These are phyloP conservation scores for Mamestra brassicae DNA, from an alignment of 2,888 invertebrate genomes.

Conservation along the genomic window DNA sequence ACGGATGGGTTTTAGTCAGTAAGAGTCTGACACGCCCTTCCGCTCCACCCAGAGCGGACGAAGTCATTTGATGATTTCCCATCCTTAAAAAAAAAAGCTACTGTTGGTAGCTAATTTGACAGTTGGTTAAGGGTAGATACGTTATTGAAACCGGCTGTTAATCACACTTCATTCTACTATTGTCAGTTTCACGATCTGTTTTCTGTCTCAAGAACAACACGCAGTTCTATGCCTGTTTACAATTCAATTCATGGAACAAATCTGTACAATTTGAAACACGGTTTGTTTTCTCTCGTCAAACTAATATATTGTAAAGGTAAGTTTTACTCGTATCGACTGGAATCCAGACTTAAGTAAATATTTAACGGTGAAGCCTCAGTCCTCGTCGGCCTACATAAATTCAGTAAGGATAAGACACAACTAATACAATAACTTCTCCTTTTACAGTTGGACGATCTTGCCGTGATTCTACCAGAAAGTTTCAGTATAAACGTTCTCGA, in stretches of 20 bases:
- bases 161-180: background rate
- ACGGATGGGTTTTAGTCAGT: too few relatives aligned
- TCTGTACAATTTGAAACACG: background rate
- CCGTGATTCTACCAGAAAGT: constrained; percentile 81
- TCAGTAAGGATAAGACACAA: constrained; percentile 71
- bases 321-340: constrained; percentile 1
- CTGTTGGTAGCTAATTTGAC: too few relatives aligned
- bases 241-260: constrained; percentile 15
- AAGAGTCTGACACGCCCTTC: too few relatives aligned
- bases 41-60: too few relatives aligned
- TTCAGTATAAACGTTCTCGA: constrained; percentile 81
- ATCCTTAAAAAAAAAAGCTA: too few relatives aligned
- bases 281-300: constrained; percentile 2
- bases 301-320: constrained; percentile 10
- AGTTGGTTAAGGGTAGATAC: too few relatives aligned
- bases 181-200: background rate
- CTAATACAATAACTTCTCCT: constrained; percentile 79
- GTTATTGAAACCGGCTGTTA: too few relatives aligned
- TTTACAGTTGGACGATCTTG: constrained; percentile 81
- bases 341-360: constrained; percentile 35
- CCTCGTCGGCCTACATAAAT: constrained; percentile 63
- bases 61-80: too few relatives aligned
- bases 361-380: constrained; percentile 25
- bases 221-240: background rate
- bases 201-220: background rate